These are phyloP conservation scores for Heliopora coerulea DNA, from an alignment of 92 coral and sea anemone genomes.

Conservation along the genomic window DNA sequence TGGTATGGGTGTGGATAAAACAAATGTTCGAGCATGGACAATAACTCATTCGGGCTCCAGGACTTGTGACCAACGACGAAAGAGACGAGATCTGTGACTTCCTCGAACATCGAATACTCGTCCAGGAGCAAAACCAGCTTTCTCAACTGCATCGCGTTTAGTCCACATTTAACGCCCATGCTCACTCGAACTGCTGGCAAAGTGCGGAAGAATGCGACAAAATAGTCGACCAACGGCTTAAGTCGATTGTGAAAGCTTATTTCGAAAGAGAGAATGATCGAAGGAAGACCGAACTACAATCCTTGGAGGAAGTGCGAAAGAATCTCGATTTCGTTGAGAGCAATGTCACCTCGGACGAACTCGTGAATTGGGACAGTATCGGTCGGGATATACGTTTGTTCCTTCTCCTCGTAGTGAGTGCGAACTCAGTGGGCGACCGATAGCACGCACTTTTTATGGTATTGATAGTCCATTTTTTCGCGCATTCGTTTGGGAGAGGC, in stretches of 20 bases:
- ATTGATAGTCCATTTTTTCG: conserved; percentile 97
- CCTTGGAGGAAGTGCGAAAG: conserved; percentile 58
- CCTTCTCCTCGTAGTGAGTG: conserved; percentile 72
- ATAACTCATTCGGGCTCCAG: conserved; percentile 82
- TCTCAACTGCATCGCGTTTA: conserved; percentile 69
- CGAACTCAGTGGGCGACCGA: conserved; percentile 87
- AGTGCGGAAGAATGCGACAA: conserved; percentile 82
- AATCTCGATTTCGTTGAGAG: conserved; percentile 34
- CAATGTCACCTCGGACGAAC: conserved; percentile 51
- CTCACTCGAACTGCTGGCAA: conserved; percentile 86
- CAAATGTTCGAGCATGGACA: conserved; percentile 95
- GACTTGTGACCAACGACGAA: conserved; percentile 80
- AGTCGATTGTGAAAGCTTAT: conserved; percentile 67
- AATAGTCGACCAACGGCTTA: conserved; percentile 68
- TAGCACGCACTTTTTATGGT: conserved; percentile 96
- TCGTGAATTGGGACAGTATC: conserved; percentile 77
- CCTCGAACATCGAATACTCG: conserved; percentile 85
- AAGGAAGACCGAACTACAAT: conserved; percentile 61
- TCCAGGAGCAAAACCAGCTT: conserved; percentile 85
- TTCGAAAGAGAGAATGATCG: conserved; percentile 72
- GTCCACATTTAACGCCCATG: conserved; percentile 71
- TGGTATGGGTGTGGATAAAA: conserved; percentile 97
- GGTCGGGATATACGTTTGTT: conserved; percentile 81
- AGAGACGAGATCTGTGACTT: conserved; percentile 86
- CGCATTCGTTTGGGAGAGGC: conserved; percentile 94